These are phyloP conservation scores for Sinopyrophorus schimmeli DNA, from an alignment of 2,888 invertebrate genomes.

Conservation along the genomic window DNA sequence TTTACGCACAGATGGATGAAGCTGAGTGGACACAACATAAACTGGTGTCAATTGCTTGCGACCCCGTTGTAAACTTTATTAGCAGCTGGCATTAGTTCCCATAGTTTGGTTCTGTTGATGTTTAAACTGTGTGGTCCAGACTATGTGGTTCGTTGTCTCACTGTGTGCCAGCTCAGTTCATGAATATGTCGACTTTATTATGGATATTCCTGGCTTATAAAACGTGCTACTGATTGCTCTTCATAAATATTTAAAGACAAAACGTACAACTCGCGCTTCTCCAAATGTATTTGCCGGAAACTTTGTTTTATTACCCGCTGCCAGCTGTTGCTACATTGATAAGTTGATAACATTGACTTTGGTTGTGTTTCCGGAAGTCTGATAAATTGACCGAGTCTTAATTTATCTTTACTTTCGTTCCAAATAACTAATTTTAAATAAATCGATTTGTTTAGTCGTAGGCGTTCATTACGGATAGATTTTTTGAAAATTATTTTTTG, in stretches of 20 bases:
- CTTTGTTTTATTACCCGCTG: slow-evolving; percentile 1
- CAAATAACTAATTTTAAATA: too few species aligned
- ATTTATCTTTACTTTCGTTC: too few species aligned
- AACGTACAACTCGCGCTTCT: slow-evolving; percentile 1
- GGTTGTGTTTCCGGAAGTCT: too few species aligned
- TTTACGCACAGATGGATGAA: slow-evolving; percentile 28
- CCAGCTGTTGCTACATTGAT: slow-evolving; percentile 1
- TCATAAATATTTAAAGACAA: slow-evolving; percentile 11
- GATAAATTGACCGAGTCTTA: too few species aligned
- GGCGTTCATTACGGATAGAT: too few species aligned
- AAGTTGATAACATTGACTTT: slow-evolving; percentile 4
- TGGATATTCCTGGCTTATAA: slow-evolving; percentile 6
- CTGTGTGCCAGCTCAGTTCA: slow-evolving; percentile 2
- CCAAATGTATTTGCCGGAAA: not conserved
- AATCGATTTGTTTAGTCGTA: too few species aligned
- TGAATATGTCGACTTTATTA: not conserved
- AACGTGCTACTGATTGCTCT: slow-evolving; percentile 7
- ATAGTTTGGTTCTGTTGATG: slow-evolving; percentile 6
- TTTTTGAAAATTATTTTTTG: too few species aligned
- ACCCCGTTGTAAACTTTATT: slow-evolving; percentile 24
- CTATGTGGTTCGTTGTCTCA: too few species aligned
- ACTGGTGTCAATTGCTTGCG: slow-evolving; percentile 37
- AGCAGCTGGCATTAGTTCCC: slow-evolving; percentile 27
- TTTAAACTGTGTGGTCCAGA: slow-evolving; percentile 16
- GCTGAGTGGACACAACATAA: slow-evolving; percentile 32